A percentile compares a stretch with the other conserved stretches of the same genome.
Conservation (phyloP, 2,888 invertebrate species). For the Cremastobaeus sp. region DNA sequence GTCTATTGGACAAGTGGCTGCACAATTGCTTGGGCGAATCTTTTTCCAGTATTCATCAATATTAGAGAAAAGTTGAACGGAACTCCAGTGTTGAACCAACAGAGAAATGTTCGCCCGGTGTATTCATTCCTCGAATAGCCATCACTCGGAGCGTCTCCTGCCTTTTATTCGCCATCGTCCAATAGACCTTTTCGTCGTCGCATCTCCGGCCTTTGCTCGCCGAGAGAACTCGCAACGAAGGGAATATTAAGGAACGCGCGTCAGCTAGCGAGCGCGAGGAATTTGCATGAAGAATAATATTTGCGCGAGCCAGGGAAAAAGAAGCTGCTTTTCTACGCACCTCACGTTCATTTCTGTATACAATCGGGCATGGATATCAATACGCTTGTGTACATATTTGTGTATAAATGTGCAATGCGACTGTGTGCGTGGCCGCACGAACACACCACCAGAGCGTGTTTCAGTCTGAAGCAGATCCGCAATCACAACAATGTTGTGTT, state of each 20-base stretch:
- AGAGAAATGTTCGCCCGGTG: slow-evolving; percentile 27
- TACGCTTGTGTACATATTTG: background rate
- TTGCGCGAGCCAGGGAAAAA: slow-evolving; percentile 37
- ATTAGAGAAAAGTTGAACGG: slow-evolving; percentile 21
- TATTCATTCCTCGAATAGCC: slow-evolving; percentile 56
- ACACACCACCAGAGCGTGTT: no score
- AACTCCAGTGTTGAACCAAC: slow-evolving; percentile 16
- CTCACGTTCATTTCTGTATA: slow-evolving; percentile 29
- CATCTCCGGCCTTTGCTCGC: slow-evolving; percentile 30
- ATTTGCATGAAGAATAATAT: slow-evolving; percentile 56
- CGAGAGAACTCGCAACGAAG: slow-evolving; percentile 35
- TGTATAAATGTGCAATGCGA: no score
- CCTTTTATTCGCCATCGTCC: slow-evolving; percentile 56
- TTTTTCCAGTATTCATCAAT: slow-evolving; percentile 20
- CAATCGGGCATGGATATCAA: background rate
- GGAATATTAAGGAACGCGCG: slow-evolving; percentile 53
- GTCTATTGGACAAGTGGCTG: no score
- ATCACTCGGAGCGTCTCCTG: slow-evolving; percentile 47
- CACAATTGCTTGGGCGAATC: background rate
- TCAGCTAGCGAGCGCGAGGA: slow-evolving; percentile 37
- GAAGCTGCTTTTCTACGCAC: slow-evolving; percentile 34
- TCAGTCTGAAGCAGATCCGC: slow-evolving; percentile 1
- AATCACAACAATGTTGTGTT: background rate
- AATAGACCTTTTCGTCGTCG: slow-evolving; percentile 49
- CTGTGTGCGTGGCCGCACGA: no score